Percentiles rank a stretch among this genome's conserved stretches.
phyloP scores from a whole-genome alignment of 2,113 vertebrate species.

The Rhinoderma darwinii region DNA sequence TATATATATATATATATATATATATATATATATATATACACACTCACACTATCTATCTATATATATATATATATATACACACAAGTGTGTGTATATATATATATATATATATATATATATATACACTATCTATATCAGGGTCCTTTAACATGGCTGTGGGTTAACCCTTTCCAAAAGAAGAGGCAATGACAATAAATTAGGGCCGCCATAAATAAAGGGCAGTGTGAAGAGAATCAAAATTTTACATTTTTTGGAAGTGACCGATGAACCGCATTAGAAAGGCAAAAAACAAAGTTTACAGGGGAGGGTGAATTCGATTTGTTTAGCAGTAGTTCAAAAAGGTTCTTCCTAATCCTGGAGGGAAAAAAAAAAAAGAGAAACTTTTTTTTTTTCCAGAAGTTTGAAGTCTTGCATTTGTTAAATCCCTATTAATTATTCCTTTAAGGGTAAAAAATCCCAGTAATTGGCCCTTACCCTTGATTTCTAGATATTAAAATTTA shows the following conservation, averaged over 20 bases:
- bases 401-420: slow-evolving; percentile 77
- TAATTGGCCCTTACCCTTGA: slow-evolving; percentile 88
- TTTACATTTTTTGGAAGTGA: background rate
- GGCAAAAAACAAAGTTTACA: background rate
- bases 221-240: too few species aligned
- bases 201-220: background rate
- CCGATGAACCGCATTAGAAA: background rate
- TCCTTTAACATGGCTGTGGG: background rate
- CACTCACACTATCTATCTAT: too few species aligned
- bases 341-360: slow-evolving; percentile 67
- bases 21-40: too few species aligned
- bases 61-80: too few species aligned
- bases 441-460: slow-evolving; percentile 80
- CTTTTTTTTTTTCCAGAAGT: slow-evolving; percentile 66
- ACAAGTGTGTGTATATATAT: too few species aligned
- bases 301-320: background rate
- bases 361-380: slow-evolving; percentile 63
- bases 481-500: slow-evolving; percentile 89
- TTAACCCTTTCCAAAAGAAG: background rate
- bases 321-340: slow-evolving; percentile 9
- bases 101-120: too few species aligned
- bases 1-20: too few species aligned
- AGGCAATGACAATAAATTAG: background rate
- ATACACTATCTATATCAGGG: too few species aligned
- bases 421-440: slow-evolving; percentile 84